Base-by-base conservation (phyloP, 2,113 vertebrate genomes). In the Drymodes brunneopygia region DNA sequence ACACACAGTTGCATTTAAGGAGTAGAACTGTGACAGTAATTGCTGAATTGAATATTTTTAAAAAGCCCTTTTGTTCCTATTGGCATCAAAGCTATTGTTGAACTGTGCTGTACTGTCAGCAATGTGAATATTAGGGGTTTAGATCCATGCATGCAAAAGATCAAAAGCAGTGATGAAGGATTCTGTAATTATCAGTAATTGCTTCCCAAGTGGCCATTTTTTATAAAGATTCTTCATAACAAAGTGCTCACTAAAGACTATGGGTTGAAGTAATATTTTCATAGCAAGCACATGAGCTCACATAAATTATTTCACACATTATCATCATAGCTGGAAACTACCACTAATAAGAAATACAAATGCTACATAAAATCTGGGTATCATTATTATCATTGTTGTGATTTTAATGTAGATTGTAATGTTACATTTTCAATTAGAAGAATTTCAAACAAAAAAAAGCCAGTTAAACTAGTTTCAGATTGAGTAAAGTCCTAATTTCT, bases 101-200 rank as follows among this genome's bases (percentile, higher is more conserved):
- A 94, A 94, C 81, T 73, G 54, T 67, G 66, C 91, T 93, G 77
- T 86, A 95, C 78, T 95, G 95, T 95, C 96, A 95, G 95, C 92
- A 84, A 89, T 6, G 15, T 71, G 92, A 96, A 88, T 82, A 96
- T 92, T 81, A 94, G 58, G 27, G 83, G 67, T 87, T 95, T 91
- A 82, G 79, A 97, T n/a, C 83, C 85, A 81, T 71, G 81, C 94
- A 69, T 35, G 72, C 5, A 8, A 94, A 91, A 96, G 84, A 97
- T 97, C 96, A 98, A 97, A 98, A 85, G 83, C 81, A 91, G 78
- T 83, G 96, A 95, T 96, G 95, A 98, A 97, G 95, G 90, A 90
- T 95, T 97, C 93, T 95, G 54, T 95, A 97, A 97, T 97, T 95
- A 97, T 96, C 97, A 97, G 95, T 97, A 97, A 98, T 97, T 97